Conservation (phyloP, 2,113 vertebrate genomes). For the Peromyscus leucopus region DNA sequence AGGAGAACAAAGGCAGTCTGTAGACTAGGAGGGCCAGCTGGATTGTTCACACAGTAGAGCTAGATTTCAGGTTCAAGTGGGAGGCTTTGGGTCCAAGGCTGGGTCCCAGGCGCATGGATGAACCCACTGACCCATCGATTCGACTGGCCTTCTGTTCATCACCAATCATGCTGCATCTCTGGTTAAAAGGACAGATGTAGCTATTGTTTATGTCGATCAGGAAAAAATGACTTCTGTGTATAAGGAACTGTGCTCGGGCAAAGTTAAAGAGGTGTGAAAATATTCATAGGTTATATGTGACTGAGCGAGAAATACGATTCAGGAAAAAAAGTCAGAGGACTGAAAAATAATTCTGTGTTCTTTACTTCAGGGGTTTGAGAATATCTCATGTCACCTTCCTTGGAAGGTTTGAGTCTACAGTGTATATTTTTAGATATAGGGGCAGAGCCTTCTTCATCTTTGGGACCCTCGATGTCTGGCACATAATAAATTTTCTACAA, state of each 20-base stretch:
- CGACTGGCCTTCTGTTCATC: not conserved
- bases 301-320: slow-evolving; percentile 2
- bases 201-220: not conserved
- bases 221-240: not conserved
- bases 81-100: not conserved
- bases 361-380: slow-evolving; percentile 14
- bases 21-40: not conserved
- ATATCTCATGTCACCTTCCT: slow-evolving; percentile 28
- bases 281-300: slow-evolving; percentile 52
- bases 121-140: not conserved
- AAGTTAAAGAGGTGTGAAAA: slow-evolving; percentile 46
- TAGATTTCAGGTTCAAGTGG: not conserved
- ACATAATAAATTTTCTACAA: not conserved
- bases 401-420: not conserved
- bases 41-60: not conserved
- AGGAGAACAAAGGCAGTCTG: not conserved
- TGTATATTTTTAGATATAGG: slow-evolving; percentile 1
- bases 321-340: not conserved
- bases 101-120: not conserved
- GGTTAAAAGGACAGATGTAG: not conserved
- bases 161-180: not conserved
- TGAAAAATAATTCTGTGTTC: slow-evolving; percentile 1
- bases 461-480: not conserved
- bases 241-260: not conserved
- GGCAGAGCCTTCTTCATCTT: slow-evolving; percentile 1